Conservation (phyloP, 2,113 vertebrate genomes). For the Ornithorhynchus anatinus region DNA sequence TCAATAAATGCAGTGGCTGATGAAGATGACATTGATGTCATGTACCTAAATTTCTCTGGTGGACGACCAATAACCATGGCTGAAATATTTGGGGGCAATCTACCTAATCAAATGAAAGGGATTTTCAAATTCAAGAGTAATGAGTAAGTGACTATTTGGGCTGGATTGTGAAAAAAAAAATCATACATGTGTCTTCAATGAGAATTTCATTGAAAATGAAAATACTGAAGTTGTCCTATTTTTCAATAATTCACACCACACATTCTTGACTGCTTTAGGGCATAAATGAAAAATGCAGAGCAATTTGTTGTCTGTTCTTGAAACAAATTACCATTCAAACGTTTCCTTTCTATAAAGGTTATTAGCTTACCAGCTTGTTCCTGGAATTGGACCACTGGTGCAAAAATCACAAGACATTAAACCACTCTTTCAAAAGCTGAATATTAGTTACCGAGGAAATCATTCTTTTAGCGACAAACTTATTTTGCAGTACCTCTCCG, state of each 20-base stretch:
- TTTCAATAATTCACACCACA: conserved; percentile 61
- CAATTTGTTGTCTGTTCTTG: conserved; percentile 62
- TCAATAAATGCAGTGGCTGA: too few species aligned
- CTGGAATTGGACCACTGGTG: conserved; percentile 30
- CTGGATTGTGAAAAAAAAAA: conserved; percentile 38
- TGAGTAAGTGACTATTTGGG: conserved; percentile 47
- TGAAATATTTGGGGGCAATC: conserved; percentile 42
- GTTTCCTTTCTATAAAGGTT: conserved; percentile 50
- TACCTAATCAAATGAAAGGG: conserved; percentile 48
- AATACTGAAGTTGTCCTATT: conserved; percentile 44
- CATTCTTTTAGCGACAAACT: conserved; percentile 43
- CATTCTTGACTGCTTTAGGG: conserved; percentile 54
- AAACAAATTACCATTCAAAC: conserved; percentile 63
- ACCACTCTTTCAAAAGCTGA: conserved; percentile 28
- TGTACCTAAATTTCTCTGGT: conserved; percentile 34
- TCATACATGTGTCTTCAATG: conserved; percentile 39
- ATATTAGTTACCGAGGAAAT: conserved; percentile 57
- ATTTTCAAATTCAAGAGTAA: conserved; percentile 38
- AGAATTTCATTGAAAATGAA: conserved; percentile 57
- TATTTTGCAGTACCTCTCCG: conserved; percentile 45
- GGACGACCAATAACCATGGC: conserved; percentile 34
- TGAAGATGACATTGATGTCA: conserved; percentile 7
- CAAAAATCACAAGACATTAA: conserved; percentile 33
- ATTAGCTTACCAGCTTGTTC: conserved; percentile 53
- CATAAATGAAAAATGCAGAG: conserved; percentile 48